These are phyloP conservation scores for Tragulus kanchil DNA, from an alignment of 2,113 vertebrate genomes.

Conservation along the genomic window DNA sequence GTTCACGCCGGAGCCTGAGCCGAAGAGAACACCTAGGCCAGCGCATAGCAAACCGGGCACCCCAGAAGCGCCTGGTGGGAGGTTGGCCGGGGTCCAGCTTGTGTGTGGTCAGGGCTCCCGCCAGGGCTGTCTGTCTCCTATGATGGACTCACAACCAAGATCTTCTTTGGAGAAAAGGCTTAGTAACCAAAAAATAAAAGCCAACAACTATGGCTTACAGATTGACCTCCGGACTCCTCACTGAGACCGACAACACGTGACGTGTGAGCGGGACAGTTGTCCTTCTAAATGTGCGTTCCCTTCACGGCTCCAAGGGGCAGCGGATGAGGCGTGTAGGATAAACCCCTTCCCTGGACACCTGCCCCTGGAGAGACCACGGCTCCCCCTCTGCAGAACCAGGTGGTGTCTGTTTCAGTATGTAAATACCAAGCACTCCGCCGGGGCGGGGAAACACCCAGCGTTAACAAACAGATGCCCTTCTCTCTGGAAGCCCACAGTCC, in stretches of 20 bases:
- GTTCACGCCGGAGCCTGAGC: not conserved
- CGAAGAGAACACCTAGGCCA: not conserved
- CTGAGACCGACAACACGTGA: not conserved
- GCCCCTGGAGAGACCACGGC: not conserved
- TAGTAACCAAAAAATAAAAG: not conserved
- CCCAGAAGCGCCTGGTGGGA: not conserved
- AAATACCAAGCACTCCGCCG: not conserved
- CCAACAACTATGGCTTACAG: not conserved
- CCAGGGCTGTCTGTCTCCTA: not conserved
- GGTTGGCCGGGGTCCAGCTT: not conserved
- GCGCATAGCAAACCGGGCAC: not conserved
- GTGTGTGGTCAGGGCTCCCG: not conserved
- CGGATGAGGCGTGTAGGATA: accelerated
- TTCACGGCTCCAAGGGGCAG: not conserved
- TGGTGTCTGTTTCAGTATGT: not conserved
- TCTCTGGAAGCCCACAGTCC: conserved; percentile 42
- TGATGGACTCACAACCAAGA: not conserved
- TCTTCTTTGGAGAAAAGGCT: conserved; percentile 18
- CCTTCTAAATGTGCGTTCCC: not conserved
- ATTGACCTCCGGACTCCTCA: not conserved
- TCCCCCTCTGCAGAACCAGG: not conserved
- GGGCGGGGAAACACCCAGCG: not conserved
- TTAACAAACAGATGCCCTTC: not conserved
- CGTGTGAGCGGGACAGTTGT: accelerated
- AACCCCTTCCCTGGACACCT: not conserved